Evolutionary conservation across 2,888 invertebrate genomes (phyloP).

Genomic region (Cephus runcator): DNA sequence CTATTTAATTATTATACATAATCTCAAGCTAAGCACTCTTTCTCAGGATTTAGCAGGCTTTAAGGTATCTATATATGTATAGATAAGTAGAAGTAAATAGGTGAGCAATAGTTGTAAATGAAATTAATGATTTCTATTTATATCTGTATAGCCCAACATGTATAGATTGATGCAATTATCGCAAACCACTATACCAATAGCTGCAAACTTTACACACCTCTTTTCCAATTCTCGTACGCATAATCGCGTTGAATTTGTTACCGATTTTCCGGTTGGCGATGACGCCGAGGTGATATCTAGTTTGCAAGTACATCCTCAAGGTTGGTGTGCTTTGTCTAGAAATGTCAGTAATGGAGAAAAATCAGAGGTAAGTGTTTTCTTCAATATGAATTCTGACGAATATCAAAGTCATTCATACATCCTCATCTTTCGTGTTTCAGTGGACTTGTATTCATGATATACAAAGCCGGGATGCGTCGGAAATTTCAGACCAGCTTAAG

Average conservation of each 20-base stretch:
- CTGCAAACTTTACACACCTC: conserved; percentile 83
- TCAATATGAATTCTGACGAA: neutral
- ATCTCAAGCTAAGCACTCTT: conserved; percentile 84
- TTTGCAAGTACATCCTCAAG: conserved; percentile 88
- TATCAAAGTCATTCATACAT: conserved; percentile 1
- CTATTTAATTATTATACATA: conserved; percentile 88
- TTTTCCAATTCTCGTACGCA: conserved; percentile 79
- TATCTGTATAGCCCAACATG: conserved; percentile 80
- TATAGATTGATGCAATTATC: conserved; percentile 91
- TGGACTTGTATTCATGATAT: conserved; percentile 97
- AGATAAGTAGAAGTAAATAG: conserved; percentile 1
- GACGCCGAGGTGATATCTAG: conserved; percentile 93
- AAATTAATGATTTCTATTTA: neutral
- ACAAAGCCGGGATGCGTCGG: conserved; percentile 72
- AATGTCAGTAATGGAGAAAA: conserved; percentile 88
- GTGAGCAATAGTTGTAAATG: neutral
- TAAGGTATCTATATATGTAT: conserved; percentile 70
- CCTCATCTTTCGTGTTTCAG: conserved; percentile 64
- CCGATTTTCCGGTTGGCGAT: conserved; percentile 87
- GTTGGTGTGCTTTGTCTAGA: conserved; percentile 89
- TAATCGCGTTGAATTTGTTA: conserved; percentile 90
- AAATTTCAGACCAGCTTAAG: conserved; percentile 59
- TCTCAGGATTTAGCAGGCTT: conserved; percentile 85
- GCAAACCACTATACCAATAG: conserved; percentile 82
- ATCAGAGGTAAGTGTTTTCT: conserved; percentile 75